A percentile compares a stretch with the other conserved stretches of the same genome.
Conservation (phyloP, 1,140 invertebrate species). For the Pinna nobilis region DNA sequence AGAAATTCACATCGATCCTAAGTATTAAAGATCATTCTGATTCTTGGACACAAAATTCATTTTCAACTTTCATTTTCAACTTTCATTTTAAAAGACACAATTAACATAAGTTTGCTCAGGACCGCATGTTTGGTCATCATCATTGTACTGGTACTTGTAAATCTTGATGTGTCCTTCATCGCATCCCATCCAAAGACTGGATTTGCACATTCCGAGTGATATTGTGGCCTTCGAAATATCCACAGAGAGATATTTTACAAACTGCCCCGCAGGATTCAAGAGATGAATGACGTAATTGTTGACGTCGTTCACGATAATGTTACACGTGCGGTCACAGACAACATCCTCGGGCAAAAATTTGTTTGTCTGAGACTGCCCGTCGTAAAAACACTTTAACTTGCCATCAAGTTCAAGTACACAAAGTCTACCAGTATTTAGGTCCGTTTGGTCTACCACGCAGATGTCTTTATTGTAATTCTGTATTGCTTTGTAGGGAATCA, state of each 20-base stretch:
- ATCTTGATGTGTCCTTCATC: not conserved
- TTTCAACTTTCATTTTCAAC: too few relatives aligned
- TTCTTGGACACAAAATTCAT: too few relatives aligned
- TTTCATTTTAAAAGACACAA: too few relatives aligned
- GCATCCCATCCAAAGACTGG: not conserved
- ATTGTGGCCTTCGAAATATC: not conserved
- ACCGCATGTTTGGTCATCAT: too few relatives aligned
- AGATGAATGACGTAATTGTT: constrained; percentile 7
- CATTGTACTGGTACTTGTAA: constrained; percentile 6
- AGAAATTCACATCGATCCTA: too few relatives aligned
- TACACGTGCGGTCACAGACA: constrained; percentile 9
- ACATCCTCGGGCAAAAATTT: constrained; percentile 2
- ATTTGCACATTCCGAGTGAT: not conserved
- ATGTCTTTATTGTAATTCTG: constrained; percentile 7
- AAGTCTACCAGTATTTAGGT: not conserved
- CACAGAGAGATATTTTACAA: not conserved
- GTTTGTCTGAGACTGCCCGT: not conserved
- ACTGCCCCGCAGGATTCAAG: not conserved
- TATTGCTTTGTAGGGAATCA: not conserved
- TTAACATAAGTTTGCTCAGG: too few relatives aligned
- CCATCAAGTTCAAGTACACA: not conserved
- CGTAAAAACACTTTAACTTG: not conserved
- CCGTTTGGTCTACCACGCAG: not conserved
- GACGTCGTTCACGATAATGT: constrained; percentile 1
- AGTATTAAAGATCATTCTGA: too few relatives aligned